phyloP scores from a whole-genome alignment of 2,888 invertebrate genomes.

The Oeneis ivallda region DNA sequence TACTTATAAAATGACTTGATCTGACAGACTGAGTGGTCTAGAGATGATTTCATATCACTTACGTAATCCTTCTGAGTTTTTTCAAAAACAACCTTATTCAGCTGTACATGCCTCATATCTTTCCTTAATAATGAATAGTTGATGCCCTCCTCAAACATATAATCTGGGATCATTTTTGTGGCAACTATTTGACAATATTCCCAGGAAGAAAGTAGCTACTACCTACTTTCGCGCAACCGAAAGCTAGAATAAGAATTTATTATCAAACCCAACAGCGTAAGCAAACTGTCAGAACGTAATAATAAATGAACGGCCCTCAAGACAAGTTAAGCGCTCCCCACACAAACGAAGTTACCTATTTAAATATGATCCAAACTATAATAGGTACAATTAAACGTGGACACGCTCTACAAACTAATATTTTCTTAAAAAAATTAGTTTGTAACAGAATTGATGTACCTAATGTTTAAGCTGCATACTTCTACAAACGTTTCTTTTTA shows the following conservation, averaged over 20 bases:
- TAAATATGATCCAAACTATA: too few species aligned
- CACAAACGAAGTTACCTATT: too few species aligned
- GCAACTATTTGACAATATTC: constrained; percentile 25
- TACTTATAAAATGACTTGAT: too few species aligned
- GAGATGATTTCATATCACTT: constrained; percentile 46
- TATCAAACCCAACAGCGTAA: background rate
- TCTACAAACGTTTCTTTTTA: too few species aligned
- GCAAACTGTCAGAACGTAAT: constrained; percentile 23
- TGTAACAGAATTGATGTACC: too few species aligned
- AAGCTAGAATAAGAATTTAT: background rate
- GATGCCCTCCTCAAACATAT: constrained; percentile 70
- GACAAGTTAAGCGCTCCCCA: too few species aligned
- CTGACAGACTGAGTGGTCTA: too few species aligned
- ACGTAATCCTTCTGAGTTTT: constrained; percentile 69
- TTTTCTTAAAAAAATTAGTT: too few species aligned
- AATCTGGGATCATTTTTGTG: constrained; percentile 62
- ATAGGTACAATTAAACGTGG: too few species aligned
- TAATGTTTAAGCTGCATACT: too few species aligned
- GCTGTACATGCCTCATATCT: constrained; percentile 69
- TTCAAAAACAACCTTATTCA: constrained; percentile 55
- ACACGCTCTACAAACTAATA: too few species aligned
- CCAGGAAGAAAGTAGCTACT: constrained; percentile 27
- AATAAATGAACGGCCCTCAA: constrained; percentile 37
- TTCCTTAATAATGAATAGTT: constrained; percentile 59
- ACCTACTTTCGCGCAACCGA: constrained; percentile 6